A percentile compares a stretch with the other conserved stretches of the same genome.
Evolutionary conservation across 2,113 vertebrate species (phyloP).

Genomic region (Coturnix japonica): DNA sequence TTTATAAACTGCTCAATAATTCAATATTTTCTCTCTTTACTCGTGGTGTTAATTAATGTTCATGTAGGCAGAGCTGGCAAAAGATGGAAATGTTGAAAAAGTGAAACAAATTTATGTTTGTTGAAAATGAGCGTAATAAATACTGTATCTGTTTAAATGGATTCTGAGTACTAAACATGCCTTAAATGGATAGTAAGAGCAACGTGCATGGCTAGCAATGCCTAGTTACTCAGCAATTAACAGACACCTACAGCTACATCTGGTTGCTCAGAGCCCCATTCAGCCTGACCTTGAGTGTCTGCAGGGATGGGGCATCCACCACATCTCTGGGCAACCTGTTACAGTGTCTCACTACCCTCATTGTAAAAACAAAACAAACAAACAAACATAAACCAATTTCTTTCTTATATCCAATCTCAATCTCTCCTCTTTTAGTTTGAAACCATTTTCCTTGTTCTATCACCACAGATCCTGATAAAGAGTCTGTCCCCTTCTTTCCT

Average conservation of each 20-base stretch:
- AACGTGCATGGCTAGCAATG: not conserved
- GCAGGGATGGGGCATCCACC: too few species aligned
- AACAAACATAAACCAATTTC: too few species aligned
- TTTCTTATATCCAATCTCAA: too few species aligned
- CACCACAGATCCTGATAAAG: too few species aligned
- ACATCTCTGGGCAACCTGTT: too few species aligned
- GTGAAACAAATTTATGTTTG: not conserved
- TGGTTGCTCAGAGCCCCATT: not conserved
- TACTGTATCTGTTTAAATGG: not conserved
- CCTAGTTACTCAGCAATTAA: not conserved
- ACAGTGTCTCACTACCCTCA: too few species aligned
- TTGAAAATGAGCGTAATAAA: slow-evolving; percentile 15
- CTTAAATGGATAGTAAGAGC: not conserved
- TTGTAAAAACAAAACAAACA: too few species aligned
- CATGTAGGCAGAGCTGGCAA: not conserved
- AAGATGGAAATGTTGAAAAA: not conserved
- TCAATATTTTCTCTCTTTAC: not conserved
- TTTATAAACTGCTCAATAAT: not conserved
- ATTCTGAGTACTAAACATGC: not conserved
- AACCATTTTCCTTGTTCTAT: too few species aligned
- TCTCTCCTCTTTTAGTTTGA: too few species aligned
- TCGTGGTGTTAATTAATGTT: not conserved
- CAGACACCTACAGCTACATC: not conserved
- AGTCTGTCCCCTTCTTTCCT: too few species aligned
- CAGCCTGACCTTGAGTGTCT: too few species aligned